Evolutionary conservation across 2,888 invertebrate species (phyloP).

Genomic region (Hypomecis punctinalis): DNA sequence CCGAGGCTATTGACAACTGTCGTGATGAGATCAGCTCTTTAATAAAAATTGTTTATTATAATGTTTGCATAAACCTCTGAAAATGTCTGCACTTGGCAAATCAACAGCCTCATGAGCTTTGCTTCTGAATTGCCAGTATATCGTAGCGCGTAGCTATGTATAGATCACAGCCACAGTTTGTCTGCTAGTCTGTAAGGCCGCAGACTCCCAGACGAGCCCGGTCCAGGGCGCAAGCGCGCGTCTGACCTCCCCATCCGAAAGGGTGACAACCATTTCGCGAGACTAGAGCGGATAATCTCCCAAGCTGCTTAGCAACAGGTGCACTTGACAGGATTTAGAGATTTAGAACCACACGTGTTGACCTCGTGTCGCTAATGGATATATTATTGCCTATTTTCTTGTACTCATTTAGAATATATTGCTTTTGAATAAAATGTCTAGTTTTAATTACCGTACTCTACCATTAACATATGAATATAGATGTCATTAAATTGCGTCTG

Average conservation of each 20-base stretch:
- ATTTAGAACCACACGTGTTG: not conserved
- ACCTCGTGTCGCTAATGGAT: no score
- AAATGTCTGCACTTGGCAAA: not conserved
- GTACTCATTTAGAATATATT: no score
- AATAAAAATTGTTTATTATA: no score
- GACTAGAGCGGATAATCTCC: not conserved
- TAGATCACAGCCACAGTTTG: conserved; percentile 34
- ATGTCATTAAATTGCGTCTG: no score
- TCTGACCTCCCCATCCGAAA: conserved; percentile 38
- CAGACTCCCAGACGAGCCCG: conserved; percentile 38
- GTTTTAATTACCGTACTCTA: no score
- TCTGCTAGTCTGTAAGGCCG: conserved; percentile 23
- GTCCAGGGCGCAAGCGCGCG: conserved; percentile 47
- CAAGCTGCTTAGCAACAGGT: conserved; percentile 51
- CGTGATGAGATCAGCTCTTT: no score
- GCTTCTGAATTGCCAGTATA: not conserved
- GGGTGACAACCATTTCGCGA: conserved; percentile 27
- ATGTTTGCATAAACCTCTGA: not conserved
- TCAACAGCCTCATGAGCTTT: conserved; percentile 11
- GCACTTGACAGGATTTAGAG: not conserved
- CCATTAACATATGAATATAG: no score
- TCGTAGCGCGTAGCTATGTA: conserved; percentile 36
- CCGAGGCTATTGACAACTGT: no score
- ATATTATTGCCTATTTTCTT: no score
- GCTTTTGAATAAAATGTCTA: no score